Conservation (phyloP, 2,888 invertebrate species). For the Torymus texanus region DNA sequence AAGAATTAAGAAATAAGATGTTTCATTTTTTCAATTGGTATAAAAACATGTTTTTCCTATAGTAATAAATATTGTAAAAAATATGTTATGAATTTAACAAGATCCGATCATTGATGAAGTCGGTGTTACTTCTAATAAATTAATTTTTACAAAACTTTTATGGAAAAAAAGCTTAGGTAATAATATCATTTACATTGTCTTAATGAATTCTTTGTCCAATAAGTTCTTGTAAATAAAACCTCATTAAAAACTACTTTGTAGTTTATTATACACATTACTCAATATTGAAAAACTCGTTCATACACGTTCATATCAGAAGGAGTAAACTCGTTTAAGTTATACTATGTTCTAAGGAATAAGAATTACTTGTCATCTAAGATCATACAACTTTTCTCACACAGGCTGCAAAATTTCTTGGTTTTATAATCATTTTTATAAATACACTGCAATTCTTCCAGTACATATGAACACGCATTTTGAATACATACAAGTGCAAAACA, state of each 20-base stretch:
- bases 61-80: not conserved
- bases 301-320: conserved; percentile 2
- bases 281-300: conserved; percentile 16
- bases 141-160: too few relatives aligned
- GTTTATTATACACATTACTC: conserved; percentile 6
- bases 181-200: not conserved
- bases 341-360: conserved; percentile 18
- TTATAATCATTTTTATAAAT: conserved; percentile 31
- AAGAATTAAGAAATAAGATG: not conserved
- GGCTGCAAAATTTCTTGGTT: not conserved
- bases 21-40: not conserved
- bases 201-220: conserved; percentile 21
- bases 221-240: not conserved
- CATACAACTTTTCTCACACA: not conserved
- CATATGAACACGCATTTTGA: conserved; percentile 16
- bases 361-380: conserved; percentile 6
- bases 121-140: too few relatives aligned
- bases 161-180: too few relatives aligned
- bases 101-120: too few relatives aligned
- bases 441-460: conserved; percentile 14
- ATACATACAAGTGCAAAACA: conserved; percentile 12
- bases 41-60: not conserved
- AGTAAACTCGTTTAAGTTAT: conserved; percentile 18
- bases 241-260: conserved; percentile 29
- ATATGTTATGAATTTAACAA: too few relatives aligned